Percentiles rank a stretch among this genome's conserved stretches.
phyloP scores from a whole-genome alignment of 2,113 vertebrate genomes.

The Ascaphus truei region DNA sequence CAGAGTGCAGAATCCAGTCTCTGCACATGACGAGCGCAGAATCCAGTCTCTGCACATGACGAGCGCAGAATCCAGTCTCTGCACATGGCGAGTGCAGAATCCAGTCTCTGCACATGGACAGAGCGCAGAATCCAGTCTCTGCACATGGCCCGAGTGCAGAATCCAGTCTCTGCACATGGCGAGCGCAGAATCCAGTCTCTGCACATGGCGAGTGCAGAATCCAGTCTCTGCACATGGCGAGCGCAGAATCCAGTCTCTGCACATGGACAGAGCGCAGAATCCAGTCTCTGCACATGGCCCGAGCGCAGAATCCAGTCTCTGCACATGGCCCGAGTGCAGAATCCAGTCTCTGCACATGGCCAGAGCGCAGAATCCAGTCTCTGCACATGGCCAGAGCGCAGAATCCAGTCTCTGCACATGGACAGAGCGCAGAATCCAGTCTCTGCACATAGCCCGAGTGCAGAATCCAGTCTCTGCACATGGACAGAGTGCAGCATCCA shows the following conservation, averaged over 20 bases:
- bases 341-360: background rate
- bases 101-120: background rate
- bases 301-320: background rate
- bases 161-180: background rate
- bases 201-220: background rate
- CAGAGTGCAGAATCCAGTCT: too few relatives aligned
- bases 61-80: background rate
- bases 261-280: too few relatives aligned
- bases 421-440: too few relatives aligned
- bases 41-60: background rate
- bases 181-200: background rate
- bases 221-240: background rate
- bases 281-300: background rate
- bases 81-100: background rate
- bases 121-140: background rate
- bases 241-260: background rate
- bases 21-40: background rate
- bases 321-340: too few relatives aligned
- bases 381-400: too few relatives aligned
- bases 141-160: too few relatives aligned
- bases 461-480: background rate
- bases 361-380: too few relatives aligned
- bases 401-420: background rate
- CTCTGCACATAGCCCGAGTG: background rate
- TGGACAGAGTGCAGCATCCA: too few relatives aligned